Percentiles rank a stretch among this genome's conserved stretches.
Conservation (phyloP, 2,113 vertebrate genomes). For the Anser brachyrhynchus region DNA sequence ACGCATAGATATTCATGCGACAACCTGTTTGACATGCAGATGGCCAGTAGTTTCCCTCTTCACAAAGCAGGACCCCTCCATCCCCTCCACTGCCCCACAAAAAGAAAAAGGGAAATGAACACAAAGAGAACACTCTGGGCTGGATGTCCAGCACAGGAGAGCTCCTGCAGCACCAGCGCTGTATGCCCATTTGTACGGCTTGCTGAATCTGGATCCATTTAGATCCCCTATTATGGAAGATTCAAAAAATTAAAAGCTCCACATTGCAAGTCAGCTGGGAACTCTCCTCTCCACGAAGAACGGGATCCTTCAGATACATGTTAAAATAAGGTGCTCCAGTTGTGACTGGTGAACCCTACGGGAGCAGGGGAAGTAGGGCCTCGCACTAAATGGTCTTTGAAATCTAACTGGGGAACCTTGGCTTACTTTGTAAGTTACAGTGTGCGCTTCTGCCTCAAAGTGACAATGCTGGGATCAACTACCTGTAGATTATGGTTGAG, state of each 20-base stretch:
- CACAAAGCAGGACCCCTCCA: conserved; percentile 6
- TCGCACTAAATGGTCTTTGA: not conserved
- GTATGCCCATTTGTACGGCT: not conserved
- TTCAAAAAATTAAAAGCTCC: not conserved
- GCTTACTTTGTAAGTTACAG: not conserved
- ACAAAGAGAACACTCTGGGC: not conserved
- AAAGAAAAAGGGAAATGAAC: not conserved
- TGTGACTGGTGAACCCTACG: not conserved
- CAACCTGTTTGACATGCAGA: conserved; percentile 62
- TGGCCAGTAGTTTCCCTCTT: conserved; percentile 49
- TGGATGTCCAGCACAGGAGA: not conserved
- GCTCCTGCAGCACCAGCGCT: not conserved
- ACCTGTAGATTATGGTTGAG: not conserved
- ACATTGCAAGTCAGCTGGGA: not conserved
- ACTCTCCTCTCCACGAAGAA: not conserved
- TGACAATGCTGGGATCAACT: not conserved
- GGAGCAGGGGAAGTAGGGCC: not conserved
- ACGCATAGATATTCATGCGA: conserved; percentile 23
- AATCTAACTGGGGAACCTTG: not conserved
- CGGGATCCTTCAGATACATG: not conserved
- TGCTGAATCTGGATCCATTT: not conserved
- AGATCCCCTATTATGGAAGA: not conserved
- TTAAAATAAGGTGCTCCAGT: not conserved
- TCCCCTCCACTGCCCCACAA: not conserved
- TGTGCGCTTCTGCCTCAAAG: not conserved